Base-by-base conservation (phyloP, 2,888 invertebrate species). In the Pollenia labialis region DNA sequence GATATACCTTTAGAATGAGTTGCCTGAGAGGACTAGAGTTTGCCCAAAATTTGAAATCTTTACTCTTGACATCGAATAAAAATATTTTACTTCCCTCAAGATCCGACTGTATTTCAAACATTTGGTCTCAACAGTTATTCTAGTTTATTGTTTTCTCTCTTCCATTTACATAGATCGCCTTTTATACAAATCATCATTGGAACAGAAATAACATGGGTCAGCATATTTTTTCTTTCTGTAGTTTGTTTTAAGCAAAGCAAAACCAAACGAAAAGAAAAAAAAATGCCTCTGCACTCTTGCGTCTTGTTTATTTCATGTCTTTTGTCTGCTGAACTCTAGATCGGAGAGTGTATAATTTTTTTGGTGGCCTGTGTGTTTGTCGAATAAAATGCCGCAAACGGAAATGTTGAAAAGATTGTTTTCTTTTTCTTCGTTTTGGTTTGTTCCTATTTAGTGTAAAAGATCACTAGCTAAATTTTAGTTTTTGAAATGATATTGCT, bases 391-490 rank as follows among this genome's bases (percentile, higher is more conserved):
- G 74, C 81, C 81, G 76, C 81, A 84, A 56, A 69, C 81, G 72
- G 84, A 84, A 69, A 84, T 50, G 46, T 62, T 48, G 56, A 72
- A 68, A 58, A 48, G 12, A 48, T 60, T 77, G 4, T 40, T 75
- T 48, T 60, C 11, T 72, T 40, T 66, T 60, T 60, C 42, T 60
- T 14, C 46, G 23, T 40, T 75, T 50, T 44, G 12, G 40, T 18
- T 68, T 71, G 23, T 84, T 62, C 69, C 54, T 62, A 40, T 62
- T 82, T 64, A 68, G 58, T 72, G 72, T 40, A 54, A 69, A 77
- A 81, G 81, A 84, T 84, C 87, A 52, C 50, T 16, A 48, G 54
- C 69, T 84, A 77, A 71, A 81, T 76, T 77, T 18, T 69, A n/a
- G 52, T 71, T 16, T 23, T 23, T 23, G 32, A 75, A 72, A 46